These are phyloP conservation scores for Chloroceryle amazona DNA, from an alignment of 2,797 vertebrate species.

Conservation along the genomic window DNA sequence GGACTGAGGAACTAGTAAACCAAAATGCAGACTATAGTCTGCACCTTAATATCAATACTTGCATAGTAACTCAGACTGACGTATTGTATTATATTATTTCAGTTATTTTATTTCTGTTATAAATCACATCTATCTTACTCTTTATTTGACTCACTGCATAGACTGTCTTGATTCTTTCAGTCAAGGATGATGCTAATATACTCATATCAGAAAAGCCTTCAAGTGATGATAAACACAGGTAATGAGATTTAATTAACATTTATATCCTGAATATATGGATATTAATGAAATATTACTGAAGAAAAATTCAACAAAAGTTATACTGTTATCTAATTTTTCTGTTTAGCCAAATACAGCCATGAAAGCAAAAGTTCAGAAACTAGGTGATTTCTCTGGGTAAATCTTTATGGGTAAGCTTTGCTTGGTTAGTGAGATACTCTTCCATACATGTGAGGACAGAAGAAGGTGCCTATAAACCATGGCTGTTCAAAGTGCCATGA, in stretches of 20 bases:
- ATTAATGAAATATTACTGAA: not conserved
- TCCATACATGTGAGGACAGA: not conserved
- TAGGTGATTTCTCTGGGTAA: not conserved
- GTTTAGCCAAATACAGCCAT: not conserved
- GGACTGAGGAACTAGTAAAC: not conserved
- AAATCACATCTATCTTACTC: not conserved
- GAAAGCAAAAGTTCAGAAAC: not conserved
- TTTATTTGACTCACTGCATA: not conserved
- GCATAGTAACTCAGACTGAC: not conserved
- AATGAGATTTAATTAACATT: not conserved
- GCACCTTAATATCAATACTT: not conserved
- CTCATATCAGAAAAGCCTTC: not conserved
- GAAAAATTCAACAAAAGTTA: not conserved
- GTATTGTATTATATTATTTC: not conserved
- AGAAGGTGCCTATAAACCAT: not conserved
- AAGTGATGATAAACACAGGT: not conserved
- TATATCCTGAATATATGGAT: not conserved
- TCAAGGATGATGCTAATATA: not conserved
- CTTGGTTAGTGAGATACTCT: not conserved
- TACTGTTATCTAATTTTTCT: not conserved
- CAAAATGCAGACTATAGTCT: not conserved
- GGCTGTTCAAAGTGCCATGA: not conserved
- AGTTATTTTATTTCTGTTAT: not conserved
- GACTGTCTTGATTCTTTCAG: not conserved
- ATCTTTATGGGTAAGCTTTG: not conserved